These are phyloP conservation scores for Lasioglossum villosulum DNA, from an alignment of 2,888 invertebrate genomes.

Conservation along the genomic window DNA sequence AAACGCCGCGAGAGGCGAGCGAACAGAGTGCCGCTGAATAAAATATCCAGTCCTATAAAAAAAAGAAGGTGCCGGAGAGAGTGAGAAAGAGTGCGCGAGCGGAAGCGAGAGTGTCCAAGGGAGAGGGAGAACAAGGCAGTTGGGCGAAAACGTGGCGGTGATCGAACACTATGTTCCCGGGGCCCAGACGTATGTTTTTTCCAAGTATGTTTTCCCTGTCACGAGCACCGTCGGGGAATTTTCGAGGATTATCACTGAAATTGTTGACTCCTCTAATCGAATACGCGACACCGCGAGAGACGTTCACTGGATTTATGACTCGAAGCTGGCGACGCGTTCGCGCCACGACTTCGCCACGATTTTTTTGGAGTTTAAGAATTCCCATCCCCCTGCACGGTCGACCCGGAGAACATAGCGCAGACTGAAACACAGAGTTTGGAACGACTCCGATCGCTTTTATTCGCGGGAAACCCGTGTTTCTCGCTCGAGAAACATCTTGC, in stretches of 20 bases:
- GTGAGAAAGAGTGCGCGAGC: background rate
- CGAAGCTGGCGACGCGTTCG: background rate
- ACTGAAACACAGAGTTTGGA: background rate
- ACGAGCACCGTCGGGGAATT: background rate
- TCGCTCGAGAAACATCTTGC: background rate
- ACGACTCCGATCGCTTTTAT: background rate
- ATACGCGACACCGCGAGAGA: background rate
- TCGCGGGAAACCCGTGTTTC: background rate
- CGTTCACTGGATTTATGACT: background rate
- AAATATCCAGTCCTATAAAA: conserved; percentile 64
- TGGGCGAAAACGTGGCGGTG: background rate
- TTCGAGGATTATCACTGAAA: background rate
- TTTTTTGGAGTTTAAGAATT: background rate
- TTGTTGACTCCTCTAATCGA: background rate
- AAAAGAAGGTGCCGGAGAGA: conserved; percentile 2
- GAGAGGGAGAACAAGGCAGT: background rate
- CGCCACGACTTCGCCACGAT: background rate
- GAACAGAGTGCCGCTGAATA: conserved; percentile 68
- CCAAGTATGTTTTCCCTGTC: background rate
- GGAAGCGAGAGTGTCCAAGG: conserved; percentile 21
- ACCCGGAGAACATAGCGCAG: background rate
- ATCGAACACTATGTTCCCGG: background rate
- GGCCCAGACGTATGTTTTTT: background rate
- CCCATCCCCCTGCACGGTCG: background rate
- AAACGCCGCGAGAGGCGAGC: conserved; percentile 65